Evolutionary conservation across 2,113 vertebrate species (phyloP), one percentile per base, ranked within the genome.

Genomic region (Brachypteracias leptosomus): DNA sequence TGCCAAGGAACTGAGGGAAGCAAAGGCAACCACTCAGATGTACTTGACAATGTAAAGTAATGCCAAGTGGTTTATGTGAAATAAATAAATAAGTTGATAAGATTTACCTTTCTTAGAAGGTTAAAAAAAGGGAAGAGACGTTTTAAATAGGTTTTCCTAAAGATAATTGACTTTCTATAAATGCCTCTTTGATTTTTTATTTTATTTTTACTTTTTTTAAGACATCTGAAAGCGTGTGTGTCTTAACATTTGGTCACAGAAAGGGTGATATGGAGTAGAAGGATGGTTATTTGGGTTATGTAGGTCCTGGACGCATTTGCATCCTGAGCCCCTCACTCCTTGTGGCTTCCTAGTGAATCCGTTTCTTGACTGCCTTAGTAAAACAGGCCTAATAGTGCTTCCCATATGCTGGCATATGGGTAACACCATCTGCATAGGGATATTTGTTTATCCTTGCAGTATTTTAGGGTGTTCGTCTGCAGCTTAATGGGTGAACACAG

Each of bases 361-460:
- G 22, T 59, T 85, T 68, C 66, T 65, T 36, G 54, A 36, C 40
- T 82, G 52, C 52, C 62, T 68, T 42, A 19, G 55, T 52, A 35
- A 35, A 51, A 7, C 66, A 90, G 77, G 44, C 81, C 90, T 52
- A 57, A 72, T 44, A 19, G 61, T 3, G 18, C 0, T 9, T 82
- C 47, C 77, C 78, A 40, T 82, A 54, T 89, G 85, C 58, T 82
- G 63, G 59, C 46, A 36, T 49, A 58, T 58, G 73, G 63, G 61
- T 74, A 79, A 24, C 77, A 61, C 90, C 93, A 88, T 89, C 96
- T 89, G 93, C 81, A 52, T 28, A 44, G 74, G 52, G 57, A 82
- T 62, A 72, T 93, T 59, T 94, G 88, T 93, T 94, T 79, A 55
- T 94, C 89, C 84, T 93, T 28, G 28, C 77, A 84, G 73, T 57